Conservation (phyloP, 2,888 invertebrate genomes). For the Lasioglossum calceatum region DNA sequence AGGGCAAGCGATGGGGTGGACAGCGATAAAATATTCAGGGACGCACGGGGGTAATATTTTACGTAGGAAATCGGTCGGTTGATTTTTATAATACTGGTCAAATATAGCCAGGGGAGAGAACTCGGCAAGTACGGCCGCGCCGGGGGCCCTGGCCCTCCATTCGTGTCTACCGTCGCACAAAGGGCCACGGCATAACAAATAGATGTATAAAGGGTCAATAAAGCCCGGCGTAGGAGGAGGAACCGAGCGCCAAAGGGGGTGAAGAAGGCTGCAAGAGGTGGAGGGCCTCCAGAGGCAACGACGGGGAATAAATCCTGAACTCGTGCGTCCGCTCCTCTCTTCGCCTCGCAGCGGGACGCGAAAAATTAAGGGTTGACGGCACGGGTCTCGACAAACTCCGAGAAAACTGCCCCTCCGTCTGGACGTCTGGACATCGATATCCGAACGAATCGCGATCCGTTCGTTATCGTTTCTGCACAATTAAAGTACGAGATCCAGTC, state of each 20-base stretch:
- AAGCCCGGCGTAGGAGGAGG: constrained; percentile 79
- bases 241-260: constrained; percentile 64
- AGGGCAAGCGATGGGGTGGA: constrained; percentile 75
- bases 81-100: constrained; percentile 85
- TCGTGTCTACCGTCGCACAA: constrained; percentile 81
- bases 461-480: background rate
- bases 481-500: background rate
- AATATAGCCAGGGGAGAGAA: constrained; percentile 83
- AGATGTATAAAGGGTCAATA: constrained; percentile 85
- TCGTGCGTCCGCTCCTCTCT: constrained; percentile 75
- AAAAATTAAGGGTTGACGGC: constrained; percentile 80
- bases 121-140: constrained; percentile 45
- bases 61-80: constrained; percentile 84
- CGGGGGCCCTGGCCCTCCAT: constrained; percentile 69
- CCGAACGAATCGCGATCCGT: constrained; percentile 26
- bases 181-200: constrained; percentile 84
- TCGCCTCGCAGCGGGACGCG: constrained; percentile 76
- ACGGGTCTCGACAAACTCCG: constrained; percentile 64
- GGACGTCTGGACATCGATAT: constrained; percentile 66
- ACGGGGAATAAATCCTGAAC: constrained; percentile 83
- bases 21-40: constrained; percentile 84
- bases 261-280: constrained; percentile 64
- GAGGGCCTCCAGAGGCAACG: constrained; percentile 80
- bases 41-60: constrained; percentile 83
- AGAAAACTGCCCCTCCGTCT: constrained; percentile 48